Evolutionary conservation across 2,113 vertebrate species (phyloP).

Genomic region (Embiotoca jacksoni): DNA sequence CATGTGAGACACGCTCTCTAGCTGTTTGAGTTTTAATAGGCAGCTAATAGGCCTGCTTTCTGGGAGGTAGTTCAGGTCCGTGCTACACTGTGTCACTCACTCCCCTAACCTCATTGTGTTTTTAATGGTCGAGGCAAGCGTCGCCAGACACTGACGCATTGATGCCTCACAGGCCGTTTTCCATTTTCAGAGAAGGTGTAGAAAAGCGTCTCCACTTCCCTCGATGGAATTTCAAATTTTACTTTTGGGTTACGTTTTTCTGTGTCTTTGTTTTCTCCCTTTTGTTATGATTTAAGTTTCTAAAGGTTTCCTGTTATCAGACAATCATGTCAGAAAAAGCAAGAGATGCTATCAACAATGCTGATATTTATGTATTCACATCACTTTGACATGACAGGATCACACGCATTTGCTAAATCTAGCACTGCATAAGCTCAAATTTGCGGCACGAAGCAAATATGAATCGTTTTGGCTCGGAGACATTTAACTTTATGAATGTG

Average conservation of each 20-base stretch:
- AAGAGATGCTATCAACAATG: slow-evolving; percentile 58
- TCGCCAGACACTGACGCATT: slow-evolving; percentile 69
- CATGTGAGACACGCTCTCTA: neutral
- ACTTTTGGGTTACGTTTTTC: slow-evolving; percentile 37
- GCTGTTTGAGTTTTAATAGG: no score
- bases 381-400: slow-evolving; percentile 44
- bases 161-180: slow-evolving; percentile 55
- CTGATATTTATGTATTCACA: slow-evolving; percentile 61
- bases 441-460: slow-evolving; percentile 6
- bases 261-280: slow-evolving; percentile 5
- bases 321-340: slow-evolving; percentile 36
- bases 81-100: slow-evolving; percentile 61
- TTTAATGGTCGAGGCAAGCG: slow-evolving; percentile 58
- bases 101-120: slow-evolving; percentile 76
- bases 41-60: slow-evolving; percentile 60
- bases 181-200: slow-evolving; percentile 55
- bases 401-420: slow-evolving; percentile 34
- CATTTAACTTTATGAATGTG: slow-evolving; percentile 24
- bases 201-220: neutral
- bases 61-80: slow-evolving; percentile 63
- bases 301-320: slow-evolving; percentile 65
- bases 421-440: slow-evolving; percentile 26
- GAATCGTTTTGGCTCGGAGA: slow-evolving; percentile 46
- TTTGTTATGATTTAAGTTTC: neutral
- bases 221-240: slow-evolving; percentile 53